Base-by-base conservation (phyloP, 2,113 vertebrate species). In the Pollachius pollachius region DNA sequence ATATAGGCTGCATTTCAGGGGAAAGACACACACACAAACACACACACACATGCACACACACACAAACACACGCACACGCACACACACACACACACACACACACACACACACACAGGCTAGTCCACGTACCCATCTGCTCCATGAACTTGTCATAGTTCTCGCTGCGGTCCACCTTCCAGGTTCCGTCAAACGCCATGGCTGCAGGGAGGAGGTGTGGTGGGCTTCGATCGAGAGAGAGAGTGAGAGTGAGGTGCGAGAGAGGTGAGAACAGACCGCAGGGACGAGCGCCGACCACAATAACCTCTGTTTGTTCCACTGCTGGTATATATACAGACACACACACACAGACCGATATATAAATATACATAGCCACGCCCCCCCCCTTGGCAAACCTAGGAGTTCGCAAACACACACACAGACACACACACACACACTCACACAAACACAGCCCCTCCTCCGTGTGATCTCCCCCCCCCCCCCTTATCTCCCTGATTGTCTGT, bases 141-240 rank as follows among this genome's bases (percentile, higher is more conserved):
- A 97, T 94, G 84, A 97, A 95, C 77, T 95, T 94, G 41, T 95
- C 94, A 60, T 95, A 96, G 90, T 98, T 96, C 19, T 96, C 95
- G 48, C 12, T 95, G 57, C 72, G 91, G 65, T 96, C 93, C 0
- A 91, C 64, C 79, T 96, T 96, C 96, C 96, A 98, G 16, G 82
- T 90, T 12, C 96, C 96, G 0, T 94, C 80, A 23, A 95, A 94
- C 0, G 94, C 74, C 96, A 97, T 98, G 86, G 34, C 87, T 81
- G 79, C 65, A 16, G 67, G 65, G 62, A 23, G 75, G 0, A 30
- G 57, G 48, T 27, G 61, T 64, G 30, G 30, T 34, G 30, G 30
- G 30, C 30, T 34, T 34, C 30, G 23, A 23, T 23, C 23, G 23
- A 23, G 23, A 23, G 23, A 23, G 23, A 23, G 34, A 12, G 64